Conservation (phyloP, 2,797 vertebrate species). For the Typhlichthys eigenmanni region DNA sequence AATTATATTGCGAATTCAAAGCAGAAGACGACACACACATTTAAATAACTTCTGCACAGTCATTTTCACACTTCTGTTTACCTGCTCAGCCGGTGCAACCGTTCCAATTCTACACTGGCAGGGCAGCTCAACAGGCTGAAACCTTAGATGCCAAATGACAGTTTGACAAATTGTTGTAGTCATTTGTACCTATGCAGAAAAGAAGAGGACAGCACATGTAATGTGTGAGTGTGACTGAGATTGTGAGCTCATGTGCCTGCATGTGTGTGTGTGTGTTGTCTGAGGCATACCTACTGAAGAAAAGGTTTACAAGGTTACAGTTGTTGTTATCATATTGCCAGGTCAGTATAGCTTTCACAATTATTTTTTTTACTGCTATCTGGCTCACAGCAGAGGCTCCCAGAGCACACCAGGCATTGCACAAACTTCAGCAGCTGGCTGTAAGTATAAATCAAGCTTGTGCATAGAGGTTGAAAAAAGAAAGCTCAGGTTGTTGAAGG, state of each 20-base stretch:
- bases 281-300: constrained; percentile 1
- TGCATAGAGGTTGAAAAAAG: background rate
- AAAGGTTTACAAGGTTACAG: constrained; percentile 21
- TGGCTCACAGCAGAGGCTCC: constrained; percentile 18
- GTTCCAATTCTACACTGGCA: constrained; percentile 27
- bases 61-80: constrained; percentile 26
- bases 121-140: constrained; percentile 27
- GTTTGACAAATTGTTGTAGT: constrained; percentile 47
- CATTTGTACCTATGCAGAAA: constrained; percentile 22
- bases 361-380: constrained; percentile 37
- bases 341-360: constrained; percentile 31
- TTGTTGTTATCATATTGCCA: constrained; percentile 29
- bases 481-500: background rate
- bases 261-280: too few relatives aligned
- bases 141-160: constrained; percentile 36
- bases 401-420: constrained; percentile 22
- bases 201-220: constrained; percentile 11
- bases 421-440: constrained; percentile 21
- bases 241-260: background rate
- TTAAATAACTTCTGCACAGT: constrained; percentile 11
- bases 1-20: background rate
- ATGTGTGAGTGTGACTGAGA: constrained; percentile 26
- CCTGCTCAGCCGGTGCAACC: constrained; percentile 20
- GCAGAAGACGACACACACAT: constrained; percentile 5
- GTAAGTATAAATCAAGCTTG: constrained; percentile 56